Conservation (phyloP, 2,113 vertebrate species). For the Phaetusa simplex region DNA sequence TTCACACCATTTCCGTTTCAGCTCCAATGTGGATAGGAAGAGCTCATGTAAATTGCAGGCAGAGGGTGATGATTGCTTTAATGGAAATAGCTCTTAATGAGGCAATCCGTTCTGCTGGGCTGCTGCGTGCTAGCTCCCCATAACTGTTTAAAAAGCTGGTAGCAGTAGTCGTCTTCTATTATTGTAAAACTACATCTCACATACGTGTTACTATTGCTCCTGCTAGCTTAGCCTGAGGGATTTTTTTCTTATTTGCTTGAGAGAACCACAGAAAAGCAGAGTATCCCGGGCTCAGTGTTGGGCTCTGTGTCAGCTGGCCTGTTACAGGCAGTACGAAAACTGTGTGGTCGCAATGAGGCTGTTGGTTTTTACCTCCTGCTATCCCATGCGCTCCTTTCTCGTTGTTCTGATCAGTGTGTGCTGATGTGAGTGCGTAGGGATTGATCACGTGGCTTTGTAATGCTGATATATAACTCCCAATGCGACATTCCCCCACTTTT, state of each 20-base stretch:
- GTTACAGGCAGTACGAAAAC: background rate
- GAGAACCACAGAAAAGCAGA: background rate
- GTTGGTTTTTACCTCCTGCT: background rate
- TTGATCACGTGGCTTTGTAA: background rate
- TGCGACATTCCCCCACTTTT: background rate
- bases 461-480: background rate
- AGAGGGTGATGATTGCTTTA: constrained; percentile 45
- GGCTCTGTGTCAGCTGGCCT: background rate
- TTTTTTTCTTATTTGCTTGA: background rate
- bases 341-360: background rate
- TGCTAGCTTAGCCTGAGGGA: background rate
- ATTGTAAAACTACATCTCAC: background rate
- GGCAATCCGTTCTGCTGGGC: constrained; percentile 20
- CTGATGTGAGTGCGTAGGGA: background rate
- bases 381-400: background rate
- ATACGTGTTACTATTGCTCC: background rate
- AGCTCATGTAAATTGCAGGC: constrained; percentile 48
- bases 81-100: constrained; percentile 53
- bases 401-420: background rate
- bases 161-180: background rate
- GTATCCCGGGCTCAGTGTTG: background rate
- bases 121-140: background rate
- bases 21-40: constrained; percentile 7
- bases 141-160: constrained; percentile 30
- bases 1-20: constrained; percentile 45